These are phyloP conservation scores for Liasis olivaceus DNA, from an alignment of 2,797 vertebrate genomes.

Conservation along the genomic window DNA sequence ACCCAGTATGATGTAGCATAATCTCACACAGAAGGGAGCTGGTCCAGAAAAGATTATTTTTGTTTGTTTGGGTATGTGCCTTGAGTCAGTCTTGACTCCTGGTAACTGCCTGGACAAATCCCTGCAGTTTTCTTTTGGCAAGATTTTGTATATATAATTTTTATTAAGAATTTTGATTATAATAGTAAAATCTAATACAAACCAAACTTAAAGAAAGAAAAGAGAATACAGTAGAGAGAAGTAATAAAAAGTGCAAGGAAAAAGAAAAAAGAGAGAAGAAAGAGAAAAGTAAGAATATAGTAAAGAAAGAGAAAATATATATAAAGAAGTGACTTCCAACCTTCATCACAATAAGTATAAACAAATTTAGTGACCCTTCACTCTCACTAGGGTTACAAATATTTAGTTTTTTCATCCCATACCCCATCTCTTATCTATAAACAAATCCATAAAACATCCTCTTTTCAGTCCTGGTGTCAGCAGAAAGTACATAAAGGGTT, in stretches of 20 bases:
- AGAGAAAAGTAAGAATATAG: neutral
- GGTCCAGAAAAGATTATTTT: neutral
- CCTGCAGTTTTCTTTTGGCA: neutral
- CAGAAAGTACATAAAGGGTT: neutral
- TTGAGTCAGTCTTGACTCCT: neutral
- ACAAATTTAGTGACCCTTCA: neutral
- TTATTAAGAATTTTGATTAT: neutral
- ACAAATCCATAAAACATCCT: neutral
- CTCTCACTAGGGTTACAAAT: neutral
- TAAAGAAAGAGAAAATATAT: neutral
- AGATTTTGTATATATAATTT: neutral
- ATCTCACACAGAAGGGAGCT: neutral
- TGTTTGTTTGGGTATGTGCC: neutral
- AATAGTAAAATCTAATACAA: neutral
- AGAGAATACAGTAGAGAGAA: neutral
- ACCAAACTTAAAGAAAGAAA: neutral
- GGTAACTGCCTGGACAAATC: neutral
- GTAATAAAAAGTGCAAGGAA: neutral
- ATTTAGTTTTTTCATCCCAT: neutral
- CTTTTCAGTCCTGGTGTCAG: neutral
- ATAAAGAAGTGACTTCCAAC: neutral
- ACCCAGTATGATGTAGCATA: neutral
- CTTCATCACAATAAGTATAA: neutral
- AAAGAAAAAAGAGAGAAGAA: too few species aligned
- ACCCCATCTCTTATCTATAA: neutral